These are phyloP conservation scores for Trichopoda pennipes DNA, from an alignment of 2,888 invertebrate species.

Conservation along the genomic window DNA sequence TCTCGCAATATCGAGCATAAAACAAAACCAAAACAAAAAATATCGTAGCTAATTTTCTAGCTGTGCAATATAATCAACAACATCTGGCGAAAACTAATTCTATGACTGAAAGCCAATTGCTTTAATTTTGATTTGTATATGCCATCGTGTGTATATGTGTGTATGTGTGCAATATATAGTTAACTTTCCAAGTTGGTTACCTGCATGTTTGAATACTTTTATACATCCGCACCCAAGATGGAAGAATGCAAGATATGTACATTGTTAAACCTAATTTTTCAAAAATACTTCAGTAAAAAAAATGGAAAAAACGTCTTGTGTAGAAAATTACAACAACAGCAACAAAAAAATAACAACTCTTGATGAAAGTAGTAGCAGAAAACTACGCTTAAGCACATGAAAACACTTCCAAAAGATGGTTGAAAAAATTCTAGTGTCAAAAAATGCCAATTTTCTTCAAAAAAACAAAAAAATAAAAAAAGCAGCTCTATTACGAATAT, in stretches of 20 bases:
- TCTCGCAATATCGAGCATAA: not conserved
- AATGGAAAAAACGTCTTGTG: slow-evolving; percentile 5
- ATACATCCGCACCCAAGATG: not conserved
- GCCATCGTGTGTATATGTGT: not conserved
- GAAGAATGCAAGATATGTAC: not conserved
- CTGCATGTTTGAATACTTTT: slow-evolving; percentile 5
- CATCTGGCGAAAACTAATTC: slow-evolving; percentile 46
- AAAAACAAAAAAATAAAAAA: slow-evolving; percentile 30
- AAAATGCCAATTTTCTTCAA: slow-evolving; percentile 28
- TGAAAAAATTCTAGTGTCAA: not conserved
- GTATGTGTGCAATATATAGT: not conserved
- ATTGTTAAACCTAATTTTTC: slow-evolving; percentile 52
- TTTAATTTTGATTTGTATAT: slow-evolving; percentile 20
- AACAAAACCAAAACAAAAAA: not conserved
- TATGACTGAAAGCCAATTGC: slow-evolving; percentile 32
- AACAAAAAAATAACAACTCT: slow-evolving; percentile 21
- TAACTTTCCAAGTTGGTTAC: not conserved
- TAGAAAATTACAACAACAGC: slow-evolving; percentile 2
- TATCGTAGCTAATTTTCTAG: slow-evolving; percentile 38
- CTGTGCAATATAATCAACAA: slow-evolving; percentile 56
- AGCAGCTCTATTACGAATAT: slow-evolving; percentile 52
- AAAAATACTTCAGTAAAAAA: slow-evolving; percentile 28
- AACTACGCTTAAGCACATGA: slow-evolving; percentile 10
- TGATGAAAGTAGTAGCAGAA: slow-evolving; percentile 29
- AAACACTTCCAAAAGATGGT: not conserved